Conservation (phyloP, 2,888 invertebrate genomes). For the Pseudococcus viburni region DNA sequence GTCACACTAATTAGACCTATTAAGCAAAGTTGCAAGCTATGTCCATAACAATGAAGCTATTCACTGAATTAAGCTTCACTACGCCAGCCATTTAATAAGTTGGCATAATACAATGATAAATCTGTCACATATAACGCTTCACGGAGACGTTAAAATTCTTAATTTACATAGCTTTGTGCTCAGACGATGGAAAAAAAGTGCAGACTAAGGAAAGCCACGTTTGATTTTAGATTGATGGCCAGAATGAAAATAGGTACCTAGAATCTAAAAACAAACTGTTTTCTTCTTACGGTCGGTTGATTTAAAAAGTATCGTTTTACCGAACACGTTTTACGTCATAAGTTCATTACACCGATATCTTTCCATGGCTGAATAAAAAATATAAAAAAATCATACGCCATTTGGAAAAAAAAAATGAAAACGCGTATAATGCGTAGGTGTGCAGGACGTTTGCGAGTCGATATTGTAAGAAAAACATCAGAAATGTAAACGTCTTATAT, state of each 20-base stretch:
- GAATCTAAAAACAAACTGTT: background rate
- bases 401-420: background rate
- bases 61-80: constrained; percentile 44
- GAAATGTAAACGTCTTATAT: constrained; percentile 8
- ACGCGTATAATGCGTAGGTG: constrained; percentile 24
- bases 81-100: constrained; percentile 37
- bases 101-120: constrained; percentile 33
- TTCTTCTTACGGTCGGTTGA: constrained; percentile 5
- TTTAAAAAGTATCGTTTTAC: constrained; percentile 48
- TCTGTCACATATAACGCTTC: constrained; percentile 27
- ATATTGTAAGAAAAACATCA: constrained; percentile 36
- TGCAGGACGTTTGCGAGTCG: background rate
- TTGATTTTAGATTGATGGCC: background rate
- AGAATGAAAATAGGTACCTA: background rate
- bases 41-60: constrained; percentile 44
- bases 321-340: constrained; percentile 26
- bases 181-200: background rate
- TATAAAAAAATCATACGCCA: constrained; percentile 27
- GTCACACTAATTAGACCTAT: constrained; percentile 43
- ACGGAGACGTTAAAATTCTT: background rate
- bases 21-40: constrained; percentile 32
- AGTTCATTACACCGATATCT: constrained; percentile 43
- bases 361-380: constrained; percentile 36
- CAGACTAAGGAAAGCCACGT: background rate
- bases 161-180: background rate